These are phyloP conservation scores for Sinodicranocentrus sp. DNA, from an alignment of 2,888 invertebrate genomes.

Conservation along the genomic window DNA sequence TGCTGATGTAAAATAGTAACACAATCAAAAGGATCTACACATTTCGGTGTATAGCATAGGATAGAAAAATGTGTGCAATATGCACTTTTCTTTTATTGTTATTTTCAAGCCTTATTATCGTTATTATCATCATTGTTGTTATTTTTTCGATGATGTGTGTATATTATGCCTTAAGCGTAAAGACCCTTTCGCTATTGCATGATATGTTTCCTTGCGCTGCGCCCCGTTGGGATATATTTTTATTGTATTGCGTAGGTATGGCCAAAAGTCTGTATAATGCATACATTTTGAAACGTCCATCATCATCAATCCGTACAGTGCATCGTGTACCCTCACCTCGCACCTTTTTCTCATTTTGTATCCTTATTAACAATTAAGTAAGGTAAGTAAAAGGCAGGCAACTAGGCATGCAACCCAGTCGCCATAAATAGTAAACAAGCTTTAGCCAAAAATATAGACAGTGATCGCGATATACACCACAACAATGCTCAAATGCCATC, in stretches of 20 bases:
- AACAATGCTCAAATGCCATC: background rate
- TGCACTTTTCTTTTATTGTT: slow-evolving; percentile 26
- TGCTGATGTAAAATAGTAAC: too few species aligned
- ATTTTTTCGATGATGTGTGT: background rate
- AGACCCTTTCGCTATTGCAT: background rate
- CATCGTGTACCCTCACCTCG: too few species aligned
- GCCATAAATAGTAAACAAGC: slow-evolving; percentile 35
- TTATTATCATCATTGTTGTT: slow-evolving; percentile 20
- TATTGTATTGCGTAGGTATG: slow-evolving; percentile 7
- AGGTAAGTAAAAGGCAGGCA: slow-evolving; percentile 30
- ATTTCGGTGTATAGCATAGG: too few species aligned
- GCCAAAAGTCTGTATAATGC: background rate
- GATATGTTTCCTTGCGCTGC: background rate
- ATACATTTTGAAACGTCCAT: too few species aligned
- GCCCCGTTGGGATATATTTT: background rate
- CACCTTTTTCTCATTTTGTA: background rate
- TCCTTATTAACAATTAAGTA: slow-evolving; percentile 21
- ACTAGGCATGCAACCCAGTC: slow-evolving; percentile 35
- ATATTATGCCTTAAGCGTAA: background rate
- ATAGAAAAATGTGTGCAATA: slow-evolving; percentile 12
- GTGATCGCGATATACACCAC: too few species aligned
- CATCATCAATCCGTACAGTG: too few species aligned
- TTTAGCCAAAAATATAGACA: background rate
- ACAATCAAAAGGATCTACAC: too few species aligned
- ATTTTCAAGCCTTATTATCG: slow-evolving; percentile 25